These are phyloP conservation scores for Eupithecia centaureata DNA, from an alignment of 2,888 invertebrate genomes.

Conservation along the genomic window DNA sequence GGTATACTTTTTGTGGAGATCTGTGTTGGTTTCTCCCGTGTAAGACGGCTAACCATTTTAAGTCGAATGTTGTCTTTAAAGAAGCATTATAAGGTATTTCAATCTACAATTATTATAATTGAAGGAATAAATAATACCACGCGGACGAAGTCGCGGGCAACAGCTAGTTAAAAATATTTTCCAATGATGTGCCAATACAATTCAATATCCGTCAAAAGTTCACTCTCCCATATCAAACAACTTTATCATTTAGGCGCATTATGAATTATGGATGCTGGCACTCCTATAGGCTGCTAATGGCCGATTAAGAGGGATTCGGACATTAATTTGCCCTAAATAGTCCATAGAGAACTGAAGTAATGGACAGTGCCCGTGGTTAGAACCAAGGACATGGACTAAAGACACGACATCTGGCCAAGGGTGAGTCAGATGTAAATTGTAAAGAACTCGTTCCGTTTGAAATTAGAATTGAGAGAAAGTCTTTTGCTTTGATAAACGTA, in stretches of 20 bases:
- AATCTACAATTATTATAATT: no score
- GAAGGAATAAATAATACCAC: no score
- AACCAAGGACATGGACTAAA: background rate
- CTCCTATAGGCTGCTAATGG: constrained; percentile 27
- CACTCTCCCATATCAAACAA: background rate
- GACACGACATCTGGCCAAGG: background rate
- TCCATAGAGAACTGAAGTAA: constrained; percentile 16
- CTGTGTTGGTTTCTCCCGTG: no score
- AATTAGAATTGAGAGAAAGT: no score
- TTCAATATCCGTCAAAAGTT: background rate
- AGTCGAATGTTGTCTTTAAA: no score
- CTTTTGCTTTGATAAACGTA: no score
- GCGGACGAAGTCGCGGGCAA: no score
- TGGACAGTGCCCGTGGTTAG: background rate
- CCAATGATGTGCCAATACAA: background rate
- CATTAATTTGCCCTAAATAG: constrained; percentile 25
- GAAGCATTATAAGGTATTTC: no score
- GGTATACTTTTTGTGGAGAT: no score
- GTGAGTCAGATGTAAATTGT: background rate
- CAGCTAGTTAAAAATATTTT: no score
- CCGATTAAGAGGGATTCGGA: constrained; percentile 23
- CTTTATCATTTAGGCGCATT: background rate
- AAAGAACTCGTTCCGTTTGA: no score
- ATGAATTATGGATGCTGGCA: constrained; percentile 22
- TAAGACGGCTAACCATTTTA: no score